Conservation (phyloP, 2,888 invertebrate species). For the Andrena hattorfiana region DNA sequence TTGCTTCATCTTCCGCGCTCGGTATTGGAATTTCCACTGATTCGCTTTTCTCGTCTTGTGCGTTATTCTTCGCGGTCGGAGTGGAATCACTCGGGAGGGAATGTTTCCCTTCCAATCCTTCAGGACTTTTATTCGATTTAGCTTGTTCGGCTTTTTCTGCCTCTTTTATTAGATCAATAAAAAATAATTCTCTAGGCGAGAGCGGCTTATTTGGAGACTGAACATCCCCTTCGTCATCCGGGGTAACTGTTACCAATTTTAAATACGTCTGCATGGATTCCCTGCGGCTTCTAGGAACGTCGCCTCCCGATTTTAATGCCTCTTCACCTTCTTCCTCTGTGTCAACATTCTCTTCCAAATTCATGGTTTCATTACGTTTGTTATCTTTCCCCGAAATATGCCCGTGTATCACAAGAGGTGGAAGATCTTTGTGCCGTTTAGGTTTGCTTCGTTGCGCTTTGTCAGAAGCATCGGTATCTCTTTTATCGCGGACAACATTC, state of each 20-base stretch:
- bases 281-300: slow-evolving; percentile 27
- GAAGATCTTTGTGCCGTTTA: slow-evolving; percentile 55
- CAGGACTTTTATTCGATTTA: not conserved
- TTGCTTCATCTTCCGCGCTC: slow-evolving; percentile 21
- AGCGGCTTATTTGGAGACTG: slow-evolving; percentile 70
- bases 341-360: slow-evolving; percentile 37
- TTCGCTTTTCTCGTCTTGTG: not conserved
- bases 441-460: slow-evolving; percentile 14
- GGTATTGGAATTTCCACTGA: too few relatives aligned
- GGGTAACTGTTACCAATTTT: slow-evolving; percentile 70
- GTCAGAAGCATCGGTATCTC: not conserved
- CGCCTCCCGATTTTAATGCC: slow-evolving; percentile 3
- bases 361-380: slow-evolving; percentile 58
- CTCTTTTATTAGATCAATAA: slow-evolving; percentile 82
- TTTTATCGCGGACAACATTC: slow-evolving; percentile 7
- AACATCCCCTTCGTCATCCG: slow-evolving; percentile 47
- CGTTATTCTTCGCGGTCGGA: not conserved
- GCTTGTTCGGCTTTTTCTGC: slow-evolving; percentile 73
- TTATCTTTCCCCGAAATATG: slow-evolving; percentile 63
- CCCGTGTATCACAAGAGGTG: slow-evolving; percentile 73
- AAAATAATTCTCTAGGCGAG: slow-evolving; percentile 84
- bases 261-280: slow-evolving; percentile 71
- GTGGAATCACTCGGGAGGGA: slow-evolving; percentile 51
- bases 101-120: not conserved
- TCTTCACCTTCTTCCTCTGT: slow-evolving; percentile 16